Percentiles rank a stretch among this genome's conserved stretches.
phyloP scores from a whole-genome alignment of 2,797 vertebrate genomes.

The Dryobates pubescens region DNA sequence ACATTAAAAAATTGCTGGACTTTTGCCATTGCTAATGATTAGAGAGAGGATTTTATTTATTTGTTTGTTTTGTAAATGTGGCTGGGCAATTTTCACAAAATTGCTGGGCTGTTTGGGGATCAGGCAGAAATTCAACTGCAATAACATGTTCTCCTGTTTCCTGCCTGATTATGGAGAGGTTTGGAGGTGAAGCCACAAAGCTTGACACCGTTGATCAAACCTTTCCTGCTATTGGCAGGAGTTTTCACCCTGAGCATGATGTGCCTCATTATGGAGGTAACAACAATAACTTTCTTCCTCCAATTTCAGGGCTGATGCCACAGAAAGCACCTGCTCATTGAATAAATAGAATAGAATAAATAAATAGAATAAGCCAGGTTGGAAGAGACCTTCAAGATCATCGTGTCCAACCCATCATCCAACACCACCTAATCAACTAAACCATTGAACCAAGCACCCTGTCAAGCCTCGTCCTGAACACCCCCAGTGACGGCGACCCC shows the following conservation, averaged over 20 bases:
- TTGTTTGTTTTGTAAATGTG: conserved; percentile 30
- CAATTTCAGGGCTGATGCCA: not conserved
- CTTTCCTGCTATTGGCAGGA: conserved; percentile 9
- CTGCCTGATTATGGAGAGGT: not conserved
- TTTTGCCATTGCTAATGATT: conserved; percentile 22
- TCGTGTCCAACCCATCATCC: too few relatives aligned
- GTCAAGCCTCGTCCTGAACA: too few relatives aligned
- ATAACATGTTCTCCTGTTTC: conserved; percentile 41
- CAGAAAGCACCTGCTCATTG: conserved; percentile 17
- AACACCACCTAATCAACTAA: too few relatives aligned
- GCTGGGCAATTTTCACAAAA: conserved; percentile 38
- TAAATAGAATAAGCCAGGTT: too few relatives aligned
- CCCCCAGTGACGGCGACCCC: too few relatives aligned
- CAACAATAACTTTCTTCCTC: not conserved
- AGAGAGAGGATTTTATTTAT: conserved; percentile 11
- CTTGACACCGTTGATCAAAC: conserved; percentile 27
- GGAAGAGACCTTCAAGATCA: too few relatives aligned
- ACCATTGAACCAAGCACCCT: too few relatives aligned
- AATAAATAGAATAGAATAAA: too few relatives aligned
- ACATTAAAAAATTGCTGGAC: conserved; percentile 61
- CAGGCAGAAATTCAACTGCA: conserved; percentile 55
- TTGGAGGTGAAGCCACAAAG: conserved; percentile 28
- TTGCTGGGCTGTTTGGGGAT: conserved; percentile 35
- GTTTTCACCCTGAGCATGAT: not conserved
- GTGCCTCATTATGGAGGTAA: not conserved